These are phyloP conservation scores for Caenorhabditis afra DNA, from an alignment of 2,888 invertebrate species.

Conservation along the genomic window DNA sequence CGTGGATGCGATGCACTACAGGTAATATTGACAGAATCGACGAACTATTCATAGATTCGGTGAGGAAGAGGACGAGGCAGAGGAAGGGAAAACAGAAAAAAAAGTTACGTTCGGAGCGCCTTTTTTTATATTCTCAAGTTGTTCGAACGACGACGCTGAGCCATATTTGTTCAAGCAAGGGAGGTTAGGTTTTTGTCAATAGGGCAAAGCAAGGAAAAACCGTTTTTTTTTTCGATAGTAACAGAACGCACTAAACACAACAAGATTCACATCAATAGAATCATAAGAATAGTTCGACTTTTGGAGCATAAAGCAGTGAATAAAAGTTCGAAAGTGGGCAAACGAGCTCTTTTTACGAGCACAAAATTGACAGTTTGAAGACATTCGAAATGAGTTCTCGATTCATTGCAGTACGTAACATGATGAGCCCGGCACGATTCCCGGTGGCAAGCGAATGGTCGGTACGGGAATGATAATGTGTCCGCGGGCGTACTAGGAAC, in stretches of 20 bases:
- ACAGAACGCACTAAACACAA: slow-evolving; percentile 5
- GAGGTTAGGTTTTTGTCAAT: slow-evolving; percentile 39
- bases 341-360: too few relatives aligned
- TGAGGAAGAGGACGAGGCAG: too few relatives aligned
- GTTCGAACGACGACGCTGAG: slow-evolving; percentile 45
- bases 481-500: slow-evolving; percentile 42
- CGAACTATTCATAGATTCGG: slow-evolving; percentile 33
- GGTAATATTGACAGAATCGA: slow-evolving; percentile 30
- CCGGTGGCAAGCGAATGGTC: slow-evolving; percentile 50
- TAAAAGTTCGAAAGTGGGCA: too few relatives aligned
- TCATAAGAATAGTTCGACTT: background rate
- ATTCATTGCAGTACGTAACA: slow-evolving; percentile 13
- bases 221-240: too few relatives aligned
- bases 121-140: slow-evolving; percentile 48
- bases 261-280: background rate
- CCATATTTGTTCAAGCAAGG: slow-evolving; percentile 39
- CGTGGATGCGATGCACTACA: slow-evolving; percentile 12
- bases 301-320: too few relatives aligned
- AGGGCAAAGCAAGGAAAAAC: slow-evolving; percentile 5
- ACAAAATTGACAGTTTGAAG: too few relatives aligned
- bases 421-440: slow-evolving; percentile 46
- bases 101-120: slow-evolving; percentile 27
- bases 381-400: too few relatives aligned
- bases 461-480: slow-evolving; percentile 54
- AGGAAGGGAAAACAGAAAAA: slow-evolving; percentile 12